phyloP scores from a whole-genome alignment of 1,140 invertebrate species.

The Mactra quadrangularis region DNA sequence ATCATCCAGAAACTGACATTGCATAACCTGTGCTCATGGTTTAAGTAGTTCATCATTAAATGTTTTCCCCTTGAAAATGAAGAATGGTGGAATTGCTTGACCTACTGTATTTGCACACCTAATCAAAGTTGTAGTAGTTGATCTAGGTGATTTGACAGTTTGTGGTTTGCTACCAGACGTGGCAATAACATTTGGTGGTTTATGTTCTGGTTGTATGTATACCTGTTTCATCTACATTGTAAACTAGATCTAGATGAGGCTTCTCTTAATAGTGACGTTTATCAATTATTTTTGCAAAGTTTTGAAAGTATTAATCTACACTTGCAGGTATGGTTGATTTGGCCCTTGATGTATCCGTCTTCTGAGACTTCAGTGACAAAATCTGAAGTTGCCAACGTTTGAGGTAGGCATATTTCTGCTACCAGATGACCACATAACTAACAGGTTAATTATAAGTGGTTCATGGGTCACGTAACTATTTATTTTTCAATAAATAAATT shows the following conservation, averaged over 20 bases:
- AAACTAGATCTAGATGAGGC: slow-evolving; percentile 11
- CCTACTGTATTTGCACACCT: slow-evolving; percentile 4
- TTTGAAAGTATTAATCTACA: slow-evolving; percentile 2
- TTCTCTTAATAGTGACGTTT: not conserved
- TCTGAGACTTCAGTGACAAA: not conserved
- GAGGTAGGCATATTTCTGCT: not conserved
- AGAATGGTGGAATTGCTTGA: not conserved
- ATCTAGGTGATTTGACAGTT: not conserved
- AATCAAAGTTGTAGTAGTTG: slow-evolving; percentile 43
- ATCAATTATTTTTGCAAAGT: not conserved
- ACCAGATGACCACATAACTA: no score
- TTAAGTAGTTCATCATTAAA: not conserved
- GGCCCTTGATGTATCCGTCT: not conserved
- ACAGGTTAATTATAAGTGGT: no score
- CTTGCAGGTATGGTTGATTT: slow-evolving; percentile 3
- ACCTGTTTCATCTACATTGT: slow-evolving; percentile 15
- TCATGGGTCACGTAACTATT: no score
- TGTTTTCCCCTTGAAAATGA: slow-evolving; percentile 38
- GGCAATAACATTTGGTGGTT: slow-evolving; percentile 29
- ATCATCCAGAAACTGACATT: slow-evolving; percentile 42
- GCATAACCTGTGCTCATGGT: not conserved
- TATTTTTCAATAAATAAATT: no score
- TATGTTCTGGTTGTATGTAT: slow-evolving; percentile 32
- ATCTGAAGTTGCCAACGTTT: not conserved
- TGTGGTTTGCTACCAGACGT: not conserved